Evolutionary conservation across 2,113 vertebrate genomes (phyloP), one percentile per base, ranked within the genome.

Genomic region (Mustela nigripes): DNA sequence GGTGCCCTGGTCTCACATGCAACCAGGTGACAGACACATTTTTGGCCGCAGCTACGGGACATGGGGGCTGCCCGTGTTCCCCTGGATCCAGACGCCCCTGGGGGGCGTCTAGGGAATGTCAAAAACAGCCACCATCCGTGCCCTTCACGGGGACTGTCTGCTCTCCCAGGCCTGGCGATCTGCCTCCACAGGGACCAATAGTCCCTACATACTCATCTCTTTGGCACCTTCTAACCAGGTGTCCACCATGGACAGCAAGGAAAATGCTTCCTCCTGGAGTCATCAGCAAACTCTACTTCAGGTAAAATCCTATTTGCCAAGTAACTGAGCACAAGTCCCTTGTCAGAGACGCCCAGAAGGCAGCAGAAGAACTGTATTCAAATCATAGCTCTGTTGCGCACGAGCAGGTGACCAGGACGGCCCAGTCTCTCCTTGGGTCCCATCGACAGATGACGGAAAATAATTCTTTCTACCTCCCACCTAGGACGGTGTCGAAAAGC

Each of bases 341-440:
- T 14, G 22, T 60, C 65, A 58, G 19, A n/a, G 78, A 82, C 2
- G 12, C 90, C 53, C 4, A 9, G 48, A 19, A 65, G 15, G 21
- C 78, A 53, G 93, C 67, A 18, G 74, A n/a, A 65, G 83, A 45
- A 84, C 36, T 31, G 1, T 14, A 11, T 50, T 73, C 26, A 1
- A 69, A 36, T n/a, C 15, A 22, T 28, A 39, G 53, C n/a, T 42
- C 62, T n/a, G 63, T n/a, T 1, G 28, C 0, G 0, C 10, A 14
- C 0, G 0, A 28, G 95, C 36, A 10, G 6, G 9, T 21, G 62
- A 39, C 89, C 45, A 0, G 1, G 33, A 26, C 26, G 1, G 21
- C n/a, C n/a, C 65, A 12, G 0, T 48, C 42, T 82, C 73, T 50
- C 56, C 45, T 18, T 39, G 24, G 24, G 45, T 45, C 63, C 39